Evolutionary conservation across 2,888 invertebrate genomes (phyloP).

Genomic region (Drosophila lacicola): DNA sequence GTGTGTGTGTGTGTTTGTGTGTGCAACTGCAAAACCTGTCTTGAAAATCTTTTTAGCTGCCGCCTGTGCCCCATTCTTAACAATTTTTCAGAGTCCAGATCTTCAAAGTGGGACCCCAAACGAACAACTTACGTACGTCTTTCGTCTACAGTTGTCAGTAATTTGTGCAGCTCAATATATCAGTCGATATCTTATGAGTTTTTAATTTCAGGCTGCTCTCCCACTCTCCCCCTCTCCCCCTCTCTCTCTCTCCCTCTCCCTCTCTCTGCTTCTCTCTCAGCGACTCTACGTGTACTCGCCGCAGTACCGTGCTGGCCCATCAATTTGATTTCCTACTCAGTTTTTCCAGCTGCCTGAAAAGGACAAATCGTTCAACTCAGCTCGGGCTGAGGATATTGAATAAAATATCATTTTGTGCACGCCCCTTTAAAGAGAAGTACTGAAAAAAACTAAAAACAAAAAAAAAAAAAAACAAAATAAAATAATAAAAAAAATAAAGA

Average conservation of each 20-base stretch:
- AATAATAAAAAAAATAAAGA: conserved; percentile 3
- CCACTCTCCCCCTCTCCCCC: conserved; percentile 11
- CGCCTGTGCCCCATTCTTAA: conserved; percentile 35
- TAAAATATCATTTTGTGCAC: conserved; percentile 84
- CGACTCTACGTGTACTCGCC: conserved; percentile 22
- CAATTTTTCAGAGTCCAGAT: conserved; percentile 17
- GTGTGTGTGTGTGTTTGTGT: conserved; percentile 17
- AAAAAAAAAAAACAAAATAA: conserved; percentile 31
- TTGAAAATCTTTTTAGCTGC: conserved; percentile 64
- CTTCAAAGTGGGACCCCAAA: conserved; percentile 8
- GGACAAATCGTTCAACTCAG: conserved; percentile 70
- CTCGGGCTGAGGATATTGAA: conserved; percentile 80
- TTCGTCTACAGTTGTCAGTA: conserved; percentile 82
- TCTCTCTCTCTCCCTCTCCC: conserved; percentile 1
- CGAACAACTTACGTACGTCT: conserved; percentile 45
- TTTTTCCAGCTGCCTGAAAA: conserved; percentile 75
- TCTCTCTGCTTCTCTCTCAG: conserved; percentile 22
- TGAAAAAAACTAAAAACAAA: conserved; percentile 8
- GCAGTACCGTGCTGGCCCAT: conserved; percentile 59
- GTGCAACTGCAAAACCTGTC: conserved; percentile 69
- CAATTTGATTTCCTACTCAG: conserved; percentile 82
- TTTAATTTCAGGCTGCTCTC: conserved; percentile 84
- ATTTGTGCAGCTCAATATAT: conserved; percentile 85
- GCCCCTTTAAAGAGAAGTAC: conserved; percentile 65
- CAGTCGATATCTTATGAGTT: conserved; percentile 85